Evolutionary conservation across 1,140 invertebrate species (phyloP).

Genomic region (Armadillidium nasatum): DNA sequence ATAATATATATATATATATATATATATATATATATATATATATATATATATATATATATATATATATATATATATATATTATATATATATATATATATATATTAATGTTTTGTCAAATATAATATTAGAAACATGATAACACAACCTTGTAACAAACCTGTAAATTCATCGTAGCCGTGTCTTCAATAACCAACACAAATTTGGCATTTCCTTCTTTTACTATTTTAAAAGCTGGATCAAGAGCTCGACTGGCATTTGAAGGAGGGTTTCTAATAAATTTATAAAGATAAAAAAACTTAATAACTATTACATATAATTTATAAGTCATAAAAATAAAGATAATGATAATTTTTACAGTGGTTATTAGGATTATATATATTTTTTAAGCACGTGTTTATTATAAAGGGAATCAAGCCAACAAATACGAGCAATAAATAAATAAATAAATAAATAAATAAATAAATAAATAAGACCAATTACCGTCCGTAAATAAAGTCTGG

Average conservation of each 20-base stretch:
- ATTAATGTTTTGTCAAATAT: too few relatives aligned
- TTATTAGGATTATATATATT: not conserved
- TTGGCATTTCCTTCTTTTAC: slow-evolving; percentile 53
- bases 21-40: too few relatives aligned
- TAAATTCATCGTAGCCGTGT: slow-evolving; percentile 55
- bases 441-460: too few relatives aligned
- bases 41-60: not conserved
- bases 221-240: slow-evolving; percentile 49
- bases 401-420: too few relatives aligned
- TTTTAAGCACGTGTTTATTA: not conserved
- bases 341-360: not conserved
- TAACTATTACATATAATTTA: too few relatives aligned
- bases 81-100: not conserved
- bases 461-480: slow-evolving; percentile 18
- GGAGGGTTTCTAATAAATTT: slow-evolving; percentile 26
- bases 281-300: too few relatives aligned
- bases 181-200: slow-evolving; percentile 56
- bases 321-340: too few relatives aligned
- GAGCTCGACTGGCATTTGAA: slow-evolving; percentile 35
- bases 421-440: not conserved
- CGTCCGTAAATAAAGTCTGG: slow-evolving; percentile 46
- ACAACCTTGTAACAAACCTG: slow-evolving; percentile 50
- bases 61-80: slow-evolving; percentile 1
- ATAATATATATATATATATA: too few relatives aligned
- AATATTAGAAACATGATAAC: too few relatives aligned